Percentiles rank a stretch among this genome's conserved stretches.
These are phyloP conservation scores for Tretioscincus oriximinensis DNA, from an alignment of 2,113 vertebrate species.

Conservation along the genomic window DNA sequence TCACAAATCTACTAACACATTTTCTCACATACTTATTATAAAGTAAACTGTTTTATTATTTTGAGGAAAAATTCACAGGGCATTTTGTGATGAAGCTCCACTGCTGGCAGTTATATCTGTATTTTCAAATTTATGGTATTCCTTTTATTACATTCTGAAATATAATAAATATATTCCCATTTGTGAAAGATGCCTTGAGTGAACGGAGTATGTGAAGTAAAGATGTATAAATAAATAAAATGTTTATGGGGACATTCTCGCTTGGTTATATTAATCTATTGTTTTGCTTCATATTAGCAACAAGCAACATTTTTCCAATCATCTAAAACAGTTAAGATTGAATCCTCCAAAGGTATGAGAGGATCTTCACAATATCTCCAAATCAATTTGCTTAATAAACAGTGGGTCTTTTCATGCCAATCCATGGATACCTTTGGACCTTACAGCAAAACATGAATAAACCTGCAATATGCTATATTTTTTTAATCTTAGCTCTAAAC, in stretches of 20 bases:
- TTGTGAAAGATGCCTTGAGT: constrained; percentile 5
- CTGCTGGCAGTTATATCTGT: not conserved
- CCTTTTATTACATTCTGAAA: not conserved
- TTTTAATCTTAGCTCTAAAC: not conserved
- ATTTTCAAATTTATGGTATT: not conserved
- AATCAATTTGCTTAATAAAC: not conserved
- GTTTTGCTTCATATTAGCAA: not conserved
- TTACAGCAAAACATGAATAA: not conserved
- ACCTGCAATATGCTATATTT: not conserved
- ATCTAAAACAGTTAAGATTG: not conserved
- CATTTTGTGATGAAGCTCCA: not conserved
- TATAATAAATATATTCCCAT: not conserved
- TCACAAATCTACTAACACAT: not conserved
- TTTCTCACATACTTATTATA: not conserved
- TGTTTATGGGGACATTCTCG: not conserved
- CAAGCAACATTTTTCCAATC: not conserved
- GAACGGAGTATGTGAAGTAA: not conserved
- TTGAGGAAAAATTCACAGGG: not conserved
- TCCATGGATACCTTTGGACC: not conserved
- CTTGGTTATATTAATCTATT: constrained; percentile 1
- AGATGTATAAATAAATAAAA: constrained; percentile 8
- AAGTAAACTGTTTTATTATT: not conserved
- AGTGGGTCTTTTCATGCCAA: not conserved
- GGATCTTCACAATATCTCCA: not conserved
- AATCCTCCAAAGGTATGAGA: not conserved